Base-by-base conservation (phyloP, 92 coral and sea anemone species). In the Palythoa grandis region DNA sequence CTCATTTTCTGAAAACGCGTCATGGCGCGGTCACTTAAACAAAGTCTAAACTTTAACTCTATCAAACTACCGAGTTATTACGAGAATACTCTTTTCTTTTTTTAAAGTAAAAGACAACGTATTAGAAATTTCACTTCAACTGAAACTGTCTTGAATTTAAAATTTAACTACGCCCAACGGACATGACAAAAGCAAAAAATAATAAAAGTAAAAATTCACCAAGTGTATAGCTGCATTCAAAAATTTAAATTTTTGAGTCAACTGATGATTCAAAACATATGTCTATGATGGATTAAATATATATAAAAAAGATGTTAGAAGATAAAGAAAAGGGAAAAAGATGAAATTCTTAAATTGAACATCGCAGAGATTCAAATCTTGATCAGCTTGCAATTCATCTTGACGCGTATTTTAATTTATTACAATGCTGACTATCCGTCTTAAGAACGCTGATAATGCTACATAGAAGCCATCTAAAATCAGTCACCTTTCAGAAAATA, bases 91-190 rank as follows among this genome's bases (percentile, higher is more conserved):
- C 23, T 75, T 75, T 24, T 23, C 40, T 2, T 15, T 52, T 54
- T 13, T 52, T 7, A 24, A 29, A 76, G 20, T 7, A 24, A 25
- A 76, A 23, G 53, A 11, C 2, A 0, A 20, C 1, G 24, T 22
- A 69, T 29, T 25, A 69, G 37, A 29, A 23, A 16, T 57, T 10
- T 24, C 52, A 7, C 52, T 5, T 12, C 52, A 52, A 12, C 53
- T 76, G 67, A 76, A 76, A 53, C 38, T 23, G 52, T 72, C 13
- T 56, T 37, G 74, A 22, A 69, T 37, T 69, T 69, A 67, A 60
- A 60, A 60, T 67, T 76, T 17, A 53, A 23, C 53, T 76, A 76
- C 82, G 82, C 82, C 82, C 82, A 25, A 76, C 22, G 48, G 82
- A 56, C 22, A 25, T 19, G 52, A 47, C 54, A 72, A 76, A 69